Conservation (phyloP, 2,113 vertebrate species). For the Cervus canadensis region DNA sequence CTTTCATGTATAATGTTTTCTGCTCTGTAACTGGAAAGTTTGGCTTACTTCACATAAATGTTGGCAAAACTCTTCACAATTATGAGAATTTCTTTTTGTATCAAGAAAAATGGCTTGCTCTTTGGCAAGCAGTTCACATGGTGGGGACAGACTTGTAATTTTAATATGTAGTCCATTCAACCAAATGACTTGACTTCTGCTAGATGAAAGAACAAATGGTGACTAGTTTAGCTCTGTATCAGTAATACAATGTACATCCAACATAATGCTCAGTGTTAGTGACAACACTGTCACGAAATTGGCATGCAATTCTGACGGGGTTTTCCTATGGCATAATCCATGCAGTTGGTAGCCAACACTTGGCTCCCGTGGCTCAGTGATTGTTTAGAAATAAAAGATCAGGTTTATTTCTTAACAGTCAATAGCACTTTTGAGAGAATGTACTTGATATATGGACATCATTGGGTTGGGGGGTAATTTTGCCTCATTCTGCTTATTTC, state of each 20-base stretch:
- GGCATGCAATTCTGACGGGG: constrained; percentile 38
- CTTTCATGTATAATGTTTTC: constrained; percentile 70
- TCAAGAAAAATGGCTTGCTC: constrained; percentile 65
- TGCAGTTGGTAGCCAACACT: constrained; percentile 50
- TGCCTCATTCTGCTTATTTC: constrained; percentile 69
- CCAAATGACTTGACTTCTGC: constrained; percentile 54
- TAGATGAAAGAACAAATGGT: constrained; percentile 40
- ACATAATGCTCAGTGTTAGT: constrained; percentile 49
- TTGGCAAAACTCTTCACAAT: constrained; percentile 64
- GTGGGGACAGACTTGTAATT: constrained; percentile 67
- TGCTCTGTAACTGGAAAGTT: constrained; percentile 75
- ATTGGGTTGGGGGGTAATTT: constrained; percentile 71
- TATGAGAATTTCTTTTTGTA: constrained; percentile 66
- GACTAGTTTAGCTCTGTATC: constrained; percentile 44
- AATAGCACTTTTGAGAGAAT: constrained; percentile 47
- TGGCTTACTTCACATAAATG: constrained; percentile 71
- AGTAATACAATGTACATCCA: constrained; percentile 51
- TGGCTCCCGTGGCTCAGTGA: constrained; percentile 61
- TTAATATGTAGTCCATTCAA: constrained; percentile 33
- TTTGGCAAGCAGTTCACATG: constrained; percentile 58
- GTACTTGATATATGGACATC: constrained; percentile 55
- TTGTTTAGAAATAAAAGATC: constrained; percentile 55
- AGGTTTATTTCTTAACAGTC: constrained; percentile 57
- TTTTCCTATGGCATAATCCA: constrained; percentile 57
- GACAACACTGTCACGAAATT: constrained; percentile 57